A percentile compares a stretch with the other conserved stretches of the same genome.
Conservation (phyloP, 1,140 invertebrate genomes). For the Drosophila jambulina region DNA sequence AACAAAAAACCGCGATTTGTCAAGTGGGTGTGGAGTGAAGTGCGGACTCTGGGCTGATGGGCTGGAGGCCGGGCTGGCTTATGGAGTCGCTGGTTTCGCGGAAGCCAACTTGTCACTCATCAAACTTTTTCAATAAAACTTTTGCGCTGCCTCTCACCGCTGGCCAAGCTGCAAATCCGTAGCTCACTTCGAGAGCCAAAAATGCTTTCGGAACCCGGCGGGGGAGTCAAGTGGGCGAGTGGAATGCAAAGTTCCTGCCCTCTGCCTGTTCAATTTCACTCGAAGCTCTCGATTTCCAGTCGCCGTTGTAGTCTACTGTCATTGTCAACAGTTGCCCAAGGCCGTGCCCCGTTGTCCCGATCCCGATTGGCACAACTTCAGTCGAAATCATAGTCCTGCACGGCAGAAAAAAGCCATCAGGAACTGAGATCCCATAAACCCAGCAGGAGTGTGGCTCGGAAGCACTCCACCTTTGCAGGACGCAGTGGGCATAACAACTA, state of each 20-base stretch:
- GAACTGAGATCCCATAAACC: too few species aligned
- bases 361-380: constrained; percentile 6
- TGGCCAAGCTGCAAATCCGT: constrained; percentile 64
- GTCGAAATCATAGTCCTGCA: background rate
- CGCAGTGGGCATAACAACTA: background rate
- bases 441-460: background rate
- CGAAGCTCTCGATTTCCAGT: constrained; percentile 45
- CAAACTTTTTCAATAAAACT: constrained; percentile 83
- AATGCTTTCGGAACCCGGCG: constrained; percentile 4
- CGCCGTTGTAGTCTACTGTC: constrained; percentile 13
- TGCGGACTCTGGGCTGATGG: background rate
- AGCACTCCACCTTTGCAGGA: background rate
- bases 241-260: constrained; percentile 43
- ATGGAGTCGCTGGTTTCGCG: constrained; percentile 6
- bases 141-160: constrained; percentile 49
- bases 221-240: constrained; percentile 12
- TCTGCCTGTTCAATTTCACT: constrained; percentile 26
- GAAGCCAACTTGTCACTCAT: constrained; percentile 72
- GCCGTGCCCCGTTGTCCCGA: constrained; percentile 3
- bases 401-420: background rate
- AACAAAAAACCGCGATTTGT: constrained; percentile 17
- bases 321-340: constrained; percentile 45
- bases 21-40: constrained; percentile 5
- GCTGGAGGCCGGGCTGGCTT: background rate
- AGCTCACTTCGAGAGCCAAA: constrained; percentile 44